Base-by-base conservation (phyloP, 2,797 vertebrate species). In the Petrocephalus sullivani region DNA sequence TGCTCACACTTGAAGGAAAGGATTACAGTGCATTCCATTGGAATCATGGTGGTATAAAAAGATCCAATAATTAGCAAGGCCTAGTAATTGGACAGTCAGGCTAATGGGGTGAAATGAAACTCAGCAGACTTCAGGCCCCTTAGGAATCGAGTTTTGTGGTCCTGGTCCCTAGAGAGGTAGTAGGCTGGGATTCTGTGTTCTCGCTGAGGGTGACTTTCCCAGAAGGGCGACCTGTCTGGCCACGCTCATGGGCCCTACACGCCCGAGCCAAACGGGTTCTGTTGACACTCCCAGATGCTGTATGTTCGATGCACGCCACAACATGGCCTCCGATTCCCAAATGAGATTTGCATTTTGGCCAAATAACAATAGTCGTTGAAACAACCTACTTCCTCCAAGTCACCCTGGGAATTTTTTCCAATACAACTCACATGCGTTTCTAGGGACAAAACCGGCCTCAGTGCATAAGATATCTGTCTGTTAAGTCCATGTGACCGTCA, bases 51-150 rank as follows among this genome's bases (percentile, higher is more conserved):
- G 71, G 71, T 78, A 78, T 78, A 78, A 78, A 78, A 41, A 78
- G 71, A 78, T 78, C 28, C 71, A 78, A 46, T 78, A 41, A 78
- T 78, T 78, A 41, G 71, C 71, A 78, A 78, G 71, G 71, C 37
- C 71, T 78, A 78, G 71, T 78, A 61, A 61, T 61, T 61, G 60
- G 60, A 78, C 71, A 78, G 37, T 78, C 37, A 14, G 37, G 71
- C 71, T 78, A 78, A 78, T 78, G 14, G 71, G 41, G 41, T 78
- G 71, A 46, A 78, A 46, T 78, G 71, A 78, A 78, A 46, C 71
- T 78, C 33, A 41, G 71, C 7, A 19, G 37, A 78, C 37, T 41
- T 46, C 71, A 46, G 37, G 71, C 37, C 71, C 19, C 37, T 78
- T 46, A 41, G 33, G 71, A 78, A 78, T 46, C 41, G 37, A 46